These are phyloP conservation scores for Musca vetustissima DNA, from an alignment of 1,140 invertebrate species.

Conservation along the genomic window DNA sequence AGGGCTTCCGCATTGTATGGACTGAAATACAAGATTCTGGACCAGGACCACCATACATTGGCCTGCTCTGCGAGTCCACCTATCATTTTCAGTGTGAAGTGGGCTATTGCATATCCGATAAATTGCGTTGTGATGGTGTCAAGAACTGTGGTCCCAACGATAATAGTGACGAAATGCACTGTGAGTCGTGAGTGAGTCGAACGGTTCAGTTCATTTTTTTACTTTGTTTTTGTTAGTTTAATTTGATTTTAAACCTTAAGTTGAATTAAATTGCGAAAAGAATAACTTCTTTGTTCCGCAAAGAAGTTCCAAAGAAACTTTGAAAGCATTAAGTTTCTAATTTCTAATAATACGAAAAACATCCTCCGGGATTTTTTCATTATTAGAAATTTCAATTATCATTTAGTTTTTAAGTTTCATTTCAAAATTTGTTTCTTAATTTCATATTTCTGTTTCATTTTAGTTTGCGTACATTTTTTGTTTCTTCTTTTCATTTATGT, in stretches of 20 bases:
- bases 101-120: conserved; percentile 78
- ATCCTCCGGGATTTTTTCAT: too few relatives aligned
- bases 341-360: too few relatives aligned
- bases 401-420: conserved; percentile 21
- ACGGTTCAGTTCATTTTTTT: conserved; percentile 56
- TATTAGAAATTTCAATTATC: not conserved
- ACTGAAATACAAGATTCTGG: conserved; percentile 73
- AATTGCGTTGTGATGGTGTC: conserved; percentile 74
- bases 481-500: conserved; percentile 9
- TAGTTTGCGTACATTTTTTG: not conserved
- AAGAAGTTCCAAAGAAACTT: too few relatives aligned
- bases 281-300: conserved; percentile 5
- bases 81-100: conserved; percentile 57
- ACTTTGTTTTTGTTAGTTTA: conserved; percentile 35
- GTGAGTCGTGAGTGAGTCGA: conserved; percentile 67
- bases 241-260: conserved; percentile 37
- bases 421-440: conserved; percentile 23
- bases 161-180: conserved; percentile 77
- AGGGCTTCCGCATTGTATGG: conserved; percentile 87
- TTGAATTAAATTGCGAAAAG: conserved; percentile 31
- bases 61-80: conserved; percentile 52
- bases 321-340: too few relatives aligned
- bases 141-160: conserved; percentile 81
- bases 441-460: conserved; percentile 33
- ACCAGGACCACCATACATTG: conserved; percentile 51